Evolutionary conservation across 2,797 vertebrate species (phyloP), one percentile per base, ranked within the genome.

Genomic region (Microctenopoma stevenorrisi): DNA sequence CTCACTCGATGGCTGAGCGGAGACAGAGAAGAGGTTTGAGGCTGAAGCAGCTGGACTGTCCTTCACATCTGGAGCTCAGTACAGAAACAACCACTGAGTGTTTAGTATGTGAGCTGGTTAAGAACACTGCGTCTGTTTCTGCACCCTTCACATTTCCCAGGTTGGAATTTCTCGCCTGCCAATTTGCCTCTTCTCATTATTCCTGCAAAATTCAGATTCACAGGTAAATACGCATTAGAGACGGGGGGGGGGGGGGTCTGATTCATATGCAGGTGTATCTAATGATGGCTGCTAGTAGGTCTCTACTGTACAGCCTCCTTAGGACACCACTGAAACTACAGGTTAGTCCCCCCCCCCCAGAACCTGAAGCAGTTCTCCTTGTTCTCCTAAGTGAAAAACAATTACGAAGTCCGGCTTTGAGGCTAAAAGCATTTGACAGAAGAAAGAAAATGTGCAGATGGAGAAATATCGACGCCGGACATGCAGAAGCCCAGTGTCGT

Each of bases 211-310:
- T 52, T 67, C 58, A 13, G 22, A 75, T 64, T 61, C 38, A 43
- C 44, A 42, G 47, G 75, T 81, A 72, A 79, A 76, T 76, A 63
- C 72, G 66, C 77, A 66, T 79, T 28, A n/a, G n/a, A 51, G 78
- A 53, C 43, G 28, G 68, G 3, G 51, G 38, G 61, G n/a, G n/a
- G n/a, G n/a, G n/a, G 22, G 22, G 22, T 22, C 22, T 22, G 22
- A 22, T 22, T 22, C 22, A 64, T 57, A 79, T 77, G 73, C 76
- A 74, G 65, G 49, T 69, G 40, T 8, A 49, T 54, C 18, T 70
- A 52, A 82, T 68, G 44, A 57, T 16, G 55, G 30, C 26, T 0
- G 4, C 43, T 55, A 28, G 51, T 30, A 71, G 61, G 18, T 43
- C 48, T 69, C 60, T 16, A 11, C 50, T 76, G 46, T 28, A 0